Percentiles rank a stretch among this genome's conserved stretches.
Evolutionary conservation across 2,113 vertebrate genomes (phyloP).

Genomic region (Ptyas mucosa): DNA sequence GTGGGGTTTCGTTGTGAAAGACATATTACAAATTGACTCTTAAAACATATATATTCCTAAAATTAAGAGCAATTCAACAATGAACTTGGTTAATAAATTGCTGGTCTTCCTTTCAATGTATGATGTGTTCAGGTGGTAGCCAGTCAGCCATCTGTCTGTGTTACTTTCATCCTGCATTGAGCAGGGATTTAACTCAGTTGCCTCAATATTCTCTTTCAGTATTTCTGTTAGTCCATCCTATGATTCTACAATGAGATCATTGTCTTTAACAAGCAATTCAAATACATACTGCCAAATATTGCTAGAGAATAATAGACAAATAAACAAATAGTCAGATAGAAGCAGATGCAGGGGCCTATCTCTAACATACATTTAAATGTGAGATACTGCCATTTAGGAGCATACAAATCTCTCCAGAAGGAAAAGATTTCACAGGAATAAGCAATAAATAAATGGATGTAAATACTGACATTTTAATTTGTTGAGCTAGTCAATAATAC

Average conservation of each 20-base stretch:
- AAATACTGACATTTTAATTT: background rate
- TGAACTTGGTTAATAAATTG: background rate
- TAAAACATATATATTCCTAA: background rate
- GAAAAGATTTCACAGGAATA: background rate
- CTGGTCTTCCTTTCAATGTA: background rate
- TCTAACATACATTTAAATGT: background rate
- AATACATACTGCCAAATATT: background rate
- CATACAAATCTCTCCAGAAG: background rate
- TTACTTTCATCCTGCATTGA: too few species aligned
- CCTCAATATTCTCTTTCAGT: background rate
- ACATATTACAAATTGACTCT: too few species aligned
- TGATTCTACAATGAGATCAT: background rate
- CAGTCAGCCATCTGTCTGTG: too few species aligned
- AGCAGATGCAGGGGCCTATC: background rate
- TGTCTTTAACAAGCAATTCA: background rate
- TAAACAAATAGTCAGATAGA: background rate
- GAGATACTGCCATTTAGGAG: background rate
- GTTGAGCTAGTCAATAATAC: slow-evolving; percentile 12
- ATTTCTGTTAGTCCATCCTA: background rate
- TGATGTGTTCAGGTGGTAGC: background rate
- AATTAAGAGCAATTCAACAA: background rate
- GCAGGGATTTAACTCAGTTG: background rate
- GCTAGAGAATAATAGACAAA: background rate
- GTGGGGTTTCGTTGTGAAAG: background rate
- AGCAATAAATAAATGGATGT: background rate